Conservation (phyloP, 1,140 invertebrate genomes). For the Acromyrmex charruanus region DNA sequence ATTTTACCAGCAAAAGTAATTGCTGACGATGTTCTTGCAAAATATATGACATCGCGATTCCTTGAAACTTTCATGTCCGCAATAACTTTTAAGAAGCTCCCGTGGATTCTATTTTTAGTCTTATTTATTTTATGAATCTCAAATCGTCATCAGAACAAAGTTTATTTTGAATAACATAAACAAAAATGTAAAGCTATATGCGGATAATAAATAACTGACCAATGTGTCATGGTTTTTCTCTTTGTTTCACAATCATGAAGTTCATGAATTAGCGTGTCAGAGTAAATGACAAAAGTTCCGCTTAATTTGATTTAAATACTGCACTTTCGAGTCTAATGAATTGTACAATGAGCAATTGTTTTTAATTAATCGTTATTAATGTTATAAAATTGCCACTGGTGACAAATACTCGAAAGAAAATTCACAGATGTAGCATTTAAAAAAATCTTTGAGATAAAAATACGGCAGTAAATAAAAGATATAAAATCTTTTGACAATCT, state of each 20-base stretch:
- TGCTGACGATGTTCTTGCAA: neutral
- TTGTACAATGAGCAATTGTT: no score
- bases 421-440: no score
- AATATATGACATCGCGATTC: neutral
- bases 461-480: no score
- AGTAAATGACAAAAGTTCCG: no score
- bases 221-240: neutral
- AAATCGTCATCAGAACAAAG: neutral
- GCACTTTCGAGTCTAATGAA: no score
- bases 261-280: no score
- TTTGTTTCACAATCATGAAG: neutral
- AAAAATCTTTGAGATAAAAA: neutral
- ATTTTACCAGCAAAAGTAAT: neutral
- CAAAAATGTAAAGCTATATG: neutral
- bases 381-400: no score
- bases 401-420: no score
- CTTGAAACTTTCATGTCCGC: neutral
- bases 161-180: neutral
- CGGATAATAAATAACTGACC: neutral
- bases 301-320: no score
- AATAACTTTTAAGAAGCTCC: neutral
- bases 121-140: conserved; percentile 1
- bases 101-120: neutral
- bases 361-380: no score
- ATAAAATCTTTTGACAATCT: no score